Base-by-base conservation (phyloP, 2,797 vertebrate species). In the Chelmon rostratus region DNA sequence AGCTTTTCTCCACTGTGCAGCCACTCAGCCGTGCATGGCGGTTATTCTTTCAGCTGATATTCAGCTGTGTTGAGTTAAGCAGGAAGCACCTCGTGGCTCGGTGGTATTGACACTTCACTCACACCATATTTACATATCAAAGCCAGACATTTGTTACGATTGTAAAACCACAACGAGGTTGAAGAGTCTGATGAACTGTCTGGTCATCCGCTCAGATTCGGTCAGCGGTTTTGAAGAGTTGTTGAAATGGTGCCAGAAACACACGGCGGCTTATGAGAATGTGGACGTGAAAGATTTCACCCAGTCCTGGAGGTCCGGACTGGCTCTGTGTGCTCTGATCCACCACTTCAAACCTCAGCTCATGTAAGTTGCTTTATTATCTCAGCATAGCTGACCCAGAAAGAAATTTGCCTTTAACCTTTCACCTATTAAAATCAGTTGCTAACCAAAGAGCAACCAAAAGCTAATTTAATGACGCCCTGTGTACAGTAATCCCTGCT, bases 301-400 rank as follows among this genome's bases (percentile, higher is more conserved):
- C 8, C 89, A 91, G 31, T 99, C 97, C 37, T 99, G 98, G 98
- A 90, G 88, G 57, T 97, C 96, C 0, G 98, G 98, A 0, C 83
- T 96, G 87, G 97, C 98, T 13, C 94, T 99, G 70, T 97, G 97
- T 0, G 96, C 97, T 19, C 96, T 99, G 70, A 90, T 99, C 75
- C 96, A 98, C 76, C 93, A 25, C 87, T 97, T 98, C 92, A 96
- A 87, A 70, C 98, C 97, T 0, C 73, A 94, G 57, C 95, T 98
- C 13, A 90, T 98, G 98, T 99, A 91, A 97, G 97, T 95, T 13
- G 6, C 21, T 2, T 47, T n/a, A n/a, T n/a, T n/a, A n/a, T n/a
- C n/a, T n/a, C n/a, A n/a, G n/a, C n/a, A n/a, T n/a, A n/a, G n/a
- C n/a, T n/a, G n/a, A n/a, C n/a, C n/a, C n/a, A n/a, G n/a, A n/a